Evolutionary conservation across 2,888 invertebrate species (phyloP), one percentile per base, ranked within the genome.

Genomic region (Hypolimnas misippus): DNA sequence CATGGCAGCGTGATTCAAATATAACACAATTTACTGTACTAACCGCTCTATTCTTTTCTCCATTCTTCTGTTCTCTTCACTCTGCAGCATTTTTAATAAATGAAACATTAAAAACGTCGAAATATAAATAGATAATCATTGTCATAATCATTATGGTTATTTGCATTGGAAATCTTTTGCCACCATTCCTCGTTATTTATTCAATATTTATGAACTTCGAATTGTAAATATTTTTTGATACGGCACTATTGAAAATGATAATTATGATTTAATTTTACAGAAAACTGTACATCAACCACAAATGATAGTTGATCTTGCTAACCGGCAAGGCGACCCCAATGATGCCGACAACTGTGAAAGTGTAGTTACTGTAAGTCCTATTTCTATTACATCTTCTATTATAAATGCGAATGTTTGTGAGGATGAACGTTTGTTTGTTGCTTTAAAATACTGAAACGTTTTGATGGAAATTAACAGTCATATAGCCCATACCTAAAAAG

Each of bases 301-400:
- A 0, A 71, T 81, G 12, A 70, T 84, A 2, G 63, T 79, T 35
- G 77, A 79, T 4, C 54, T 82, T 3, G 76, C 69, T 6, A 83
- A 89, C 67, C 76, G 87, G 2, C 83, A 82, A 64, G 86, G 84
- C 0, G 86, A 85, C 25, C 82, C 83, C 0, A 80, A 81, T 0
- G 82, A 82, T 0, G 59, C 72, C 0, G 83, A 86, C 38, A 77
- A 84, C 66, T 91, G 91, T 63, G 81, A 78, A 2, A 73, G 77
- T 8, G 69, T 65, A 1, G 70, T 87, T 5, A 73, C 78, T 74
- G 89, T 90, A 76, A 82, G 74, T n/a, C n/a, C n/a, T 67, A 42
- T 40, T n/a, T 40, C 8, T 8, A n/a, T 35, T 16, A 40, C 1
- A 10, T 55, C 14, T 21, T 40, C n/a, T n/a, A n/a, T n/a, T n/a